phyloP scores from a whole-genome alignment of 2,113 vertebrate species.

The Calonectris borealis region DNA sequence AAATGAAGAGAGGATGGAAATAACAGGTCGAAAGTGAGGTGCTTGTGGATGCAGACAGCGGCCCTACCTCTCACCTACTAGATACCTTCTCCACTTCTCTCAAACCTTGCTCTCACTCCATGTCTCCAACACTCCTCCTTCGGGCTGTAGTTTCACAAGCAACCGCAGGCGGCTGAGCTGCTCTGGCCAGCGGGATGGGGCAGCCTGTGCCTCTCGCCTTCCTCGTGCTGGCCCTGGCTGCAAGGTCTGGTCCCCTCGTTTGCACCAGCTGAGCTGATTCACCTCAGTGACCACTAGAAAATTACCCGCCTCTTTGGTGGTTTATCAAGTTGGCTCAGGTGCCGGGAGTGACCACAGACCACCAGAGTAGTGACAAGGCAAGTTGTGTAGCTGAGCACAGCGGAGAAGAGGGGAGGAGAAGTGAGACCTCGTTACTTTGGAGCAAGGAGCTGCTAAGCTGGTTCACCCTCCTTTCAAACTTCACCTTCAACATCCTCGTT shows the following conservation, averaged over 20 bases:
- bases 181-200: neutral
- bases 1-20: neutral
- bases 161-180: neutral
- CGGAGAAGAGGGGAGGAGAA: neutral
- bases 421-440: neutral
- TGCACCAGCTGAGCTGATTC: neutral
- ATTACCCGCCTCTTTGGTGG: neutral
- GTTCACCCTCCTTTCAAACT: neutral
- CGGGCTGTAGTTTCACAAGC: neutral
- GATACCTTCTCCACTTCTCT: neutral
- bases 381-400: neutral
- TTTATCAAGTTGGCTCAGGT: neutral
- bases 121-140: neutral
- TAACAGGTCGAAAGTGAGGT: neutral
- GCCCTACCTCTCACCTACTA: neutral
- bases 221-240: neutral
- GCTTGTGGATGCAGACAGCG: neutral
- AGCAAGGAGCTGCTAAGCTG: neutral
- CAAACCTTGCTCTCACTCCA: neutral
- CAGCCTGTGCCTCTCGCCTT: neutral
- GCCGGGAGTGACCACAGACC: neutral
- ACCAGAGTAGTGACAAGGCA: neutral
- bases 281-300: neutral
- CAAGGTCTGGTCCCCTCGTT: accelerated
- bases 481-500: neutral